Conservation (phyloP, 2,888 invertebrate species). For the Trichogramma evanescens region DNA sequence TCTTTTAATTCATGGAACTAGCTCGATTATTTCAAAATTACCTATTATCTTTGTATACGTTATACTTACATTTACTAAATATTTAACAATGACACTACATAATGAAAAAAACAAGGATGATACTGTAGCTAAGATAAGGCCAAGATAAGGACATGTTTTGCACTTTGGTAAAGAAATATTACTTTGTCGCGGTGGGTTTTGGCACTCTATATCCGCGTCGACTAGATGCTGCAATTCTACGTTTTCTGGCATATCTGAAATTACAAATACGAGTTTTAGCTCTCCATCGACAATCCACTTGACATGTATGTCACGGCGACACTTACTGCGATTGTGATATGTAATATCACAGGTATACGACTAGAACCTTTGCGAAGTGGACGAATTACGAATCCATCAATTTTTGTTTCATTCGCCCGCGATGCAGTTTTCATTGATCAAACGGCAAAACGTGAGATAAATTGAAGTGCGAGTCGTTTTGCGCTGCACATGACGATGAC, state of each 20-base stretch:
- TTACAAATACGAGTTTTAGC: not conserved
- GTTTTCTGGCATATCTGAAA: slow-evolving; percentile 62
- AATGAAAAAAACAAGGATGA: slow-evolving; percentile 86
- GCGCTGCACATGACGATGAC: too few relatives aligned
- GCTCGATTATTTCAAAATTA: too few relatives aligned
- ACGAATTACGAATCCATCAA: too few relatives aligned
- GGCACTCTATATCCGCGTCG: slow-evolving; percentile 51
- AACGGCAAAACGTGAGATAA: too few relatives aligned
- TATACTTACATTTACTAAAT: slow-evolving; percentile 62
- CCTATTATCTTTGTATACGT: too few relatives aligned
- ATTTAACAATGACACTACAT: slow-evolving; percentile 86
- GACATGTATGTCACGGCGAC: not conserved
- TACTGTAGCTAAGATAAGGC: slow-evolving; percentile 73
- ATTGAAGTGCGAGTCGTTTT: too few relatives aligned
- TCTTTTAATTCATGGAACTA: not conserved
- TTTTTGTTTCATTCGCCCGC: too few relatives aligned
- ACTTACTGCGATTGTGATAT: too few relatives aligned
- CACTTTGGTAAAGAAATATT: slow-evolving; percentile 49
- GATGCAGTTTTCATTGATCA: too few relatives aligned
- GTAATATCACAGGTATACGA: too few relatives aligned
- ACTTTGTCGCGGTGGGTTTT: slow-evolving; percentile 48
- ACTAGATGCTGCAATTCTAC: slow-evolving; percentile 75
- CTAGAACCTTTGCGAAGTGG: too few relatives aligned
- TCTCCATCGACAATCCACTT: slow-evolving; percentile 1
- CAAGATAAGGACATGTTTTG: slow-evolving; percentile 67